Evolutionary conservation across 1,140 invertebrate genomes (phyloP).

Genomic region (Asbolus verrucosus): DNA sequence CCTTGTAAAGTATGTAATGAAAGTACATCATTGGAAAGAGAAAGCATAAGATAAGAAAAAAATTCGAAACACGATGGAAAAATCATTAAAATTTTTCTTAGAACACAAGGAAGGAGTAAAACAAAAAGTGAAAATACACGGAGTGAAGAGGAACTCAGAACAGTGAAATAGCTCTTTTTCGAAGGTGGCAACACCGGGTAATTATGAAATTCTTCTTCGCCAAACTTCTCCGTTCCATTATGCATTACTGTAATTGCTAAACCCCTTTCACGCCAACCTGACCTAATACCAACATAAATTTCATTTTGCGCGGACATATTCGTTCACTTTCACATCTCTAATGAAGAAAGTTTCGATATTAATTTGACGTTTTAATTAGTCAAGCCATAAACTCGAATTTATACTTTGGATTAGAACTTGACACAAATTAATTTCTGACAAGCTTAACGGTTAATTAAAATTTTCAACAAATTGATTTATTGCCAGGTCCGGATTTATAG

Average conservation of each 20-base stretch:
- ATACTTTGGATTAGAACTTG: slow-evolving; percentile 8
- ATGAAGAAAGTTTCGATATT: slow-evolving; percentile 20
- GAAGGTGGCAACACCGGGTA: too few species aligned
- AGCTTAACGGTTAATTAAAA: slow-evolving; percentile 38
- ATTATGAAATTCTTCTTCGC: too few species aligned
- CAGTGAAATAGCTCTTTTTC: too few species aligned
- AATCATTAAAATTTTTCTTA: too few species aligned
- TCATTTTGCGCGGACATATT: neutral
- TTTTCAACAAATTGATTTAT: slow-evolving; percentile 38
- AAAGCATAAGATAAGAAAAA: too few species aligned
- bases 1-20: too few species aligned
- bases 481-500: neutral
- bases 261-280: neutral
- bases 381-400: slow-evolving; percentile 16
- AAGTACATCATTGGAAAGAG: too few species aligned
- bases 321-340: slow-evolving; percentile 5
- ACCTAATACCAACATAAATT: slow-evolving; percentile 3
- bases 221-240: neutral
- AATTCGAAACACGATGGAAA: too few species aligned
- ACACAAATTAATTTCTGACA: slow-evolving; percentile 28
- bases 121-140: too few species aligned
- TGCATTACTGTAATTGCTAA: neutral
- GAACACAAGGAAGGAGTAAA: too few species aligned
- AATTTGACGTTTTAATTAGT: slow-evolving; percentile 28
- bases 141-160: too few species aligned